These are phyloP conservation scores for Glyptemys insculpta DNA, from an alignment of 2,797 vertebrate genomes.

Conservation along the genomic window DNA sequence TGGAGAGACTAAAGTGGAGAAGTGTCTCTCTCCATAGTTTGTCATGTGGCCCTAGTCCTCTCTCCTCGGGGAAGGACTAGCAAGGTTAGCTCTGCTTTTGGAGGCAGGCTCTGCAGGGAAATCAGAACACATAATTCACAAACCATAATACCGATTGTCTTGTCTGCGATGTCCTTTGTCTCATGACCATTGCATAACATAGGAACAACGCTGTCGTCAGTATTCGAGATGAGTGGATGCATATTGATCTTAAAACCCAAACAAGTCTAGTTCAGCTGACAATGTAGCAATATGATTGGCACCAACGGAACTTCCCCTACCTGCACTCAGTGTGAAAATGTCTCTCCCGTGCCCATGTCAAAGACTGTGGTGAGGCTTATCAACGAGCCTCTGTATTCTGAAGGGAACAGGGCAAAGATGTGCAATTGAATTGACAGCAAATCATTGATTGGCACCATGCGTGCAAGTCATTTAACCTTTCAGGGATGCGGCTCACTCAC, in stretches of 20 bases:
- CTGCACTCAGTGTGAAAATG: neutral
- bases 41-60: neutral
- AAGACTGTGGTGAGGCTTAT: neutral
- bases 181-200: neutral
- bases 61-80: neutral
- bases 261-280: neutral
- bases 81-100: neutral
- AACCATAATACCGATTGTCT: neutral
- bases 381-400: neutral
- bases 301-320: neutral
- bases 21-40: neutral
- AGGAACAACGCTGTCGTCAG: neutral
- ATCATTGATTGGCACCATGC: neutral
- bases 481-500: slow-evolving; percentile 12
- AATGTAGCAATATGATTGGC: neutral
- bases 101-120: neutral
- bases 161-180: neutral
- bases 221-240: neutral
- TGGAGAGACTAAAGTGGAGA: neutral
- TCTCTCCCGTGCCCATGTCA: neutral
- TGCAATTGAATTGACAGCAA: neutral
- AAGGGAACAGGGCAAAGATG: neutral
- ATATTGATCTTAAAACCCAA: neutral
- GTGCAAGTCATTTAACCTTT: slow-evolving; percentile 12
- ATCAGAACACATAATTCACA: neutral